Base-by-base conservation (phyloP, 2,113 vertebrate species). In the Asarcornis scutulata region DNA sequence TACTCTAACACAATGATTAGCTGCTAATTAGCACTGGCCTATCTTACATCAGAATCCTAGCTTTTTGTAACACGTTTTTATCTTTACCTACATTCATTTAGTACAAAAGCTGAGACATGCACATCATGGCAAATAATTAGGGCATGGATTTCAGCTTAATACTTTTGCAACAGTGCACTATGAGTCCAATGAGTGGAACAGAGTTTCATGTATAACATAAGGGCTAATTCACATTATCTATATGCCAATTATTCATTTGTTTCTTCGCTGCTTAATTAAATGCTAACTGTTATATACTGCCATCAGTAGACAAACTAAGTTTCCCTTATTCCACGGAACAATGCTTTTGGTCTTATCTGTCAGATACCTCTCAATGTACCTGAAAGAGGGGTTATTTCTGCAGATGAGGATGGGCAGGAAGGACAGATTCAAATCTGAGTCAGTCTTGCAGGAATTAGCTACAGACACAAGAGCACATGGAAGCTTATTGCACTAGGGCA, bases 1-100 rank as follows among this genome's bases (percentile, higher is more conserved):
- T 97, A 96, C 63, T 83, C 63, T 89, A 97, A 94, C 85, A 89
- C 86, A 95, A 91, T 93, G 88, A 97, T 97, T 97, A 97, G 94
- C 86, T 85, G 87, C 91, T 93, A 97, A 97, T 97, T 97, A 97
- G 95, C 83, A 80, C 7, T 93, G 80, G 93, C 82, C 96, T 94
- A 93, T 97, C 96, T 97, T 83, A 53, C 85, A 88, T 95, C 95
- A 76, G 77, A 95, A 91, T 95, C 93, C 96, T 38, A 50, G 50
- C 93, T 95, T 97, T 95, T 84, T 91, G 82, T 93, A 97, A 96
- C 81, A 40, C 0, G 20, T 96, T 96, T 96, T 96, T 96, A 94
- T 97, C 95, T 96, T 95, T 80, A 94, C 95, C 93, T 95, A 95
- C 88, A 86, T 87, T 93, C 90, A 94, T 67, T 91, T 64, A 68